Percentiles rank a stretch among this genome's conserved stretches.
phyloP scores from a whole-genome alignment of 2,888 invertebrate genomes.

The Alloscopus bannaensis region DNA sequence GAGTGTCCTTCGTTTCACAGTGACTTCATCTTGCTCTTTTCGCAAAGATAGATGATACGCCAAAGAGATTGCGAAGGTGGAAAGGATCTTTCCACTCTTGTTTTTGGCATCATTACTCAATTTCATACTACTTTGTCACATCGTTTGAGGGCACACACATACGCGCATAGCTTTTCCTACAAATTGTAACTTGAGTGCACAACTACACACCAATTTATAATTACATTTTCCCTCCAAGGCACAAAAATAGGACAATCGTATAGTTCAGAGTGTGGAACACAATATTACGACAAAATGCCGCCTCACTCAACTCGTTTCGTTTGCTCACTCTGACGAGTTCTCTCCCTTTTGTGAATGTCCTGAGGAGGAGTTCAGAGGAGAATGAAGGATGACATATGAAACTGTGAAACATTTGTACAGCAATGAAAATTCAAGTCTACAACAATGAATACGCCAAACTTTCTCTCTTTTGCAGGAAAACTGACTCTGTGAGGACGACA shows the following conservation, averaged over 20 bases:
- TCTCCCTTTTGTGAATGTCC: no score
- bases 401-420: background rate
- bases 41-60: constrained; percentile 7
- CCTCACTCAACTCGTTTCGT: background rate
- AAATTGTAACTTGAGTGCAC: background rate
- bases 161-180: no score
- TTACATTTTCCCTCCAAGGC: constrained; percentile 39
- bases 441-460: background rate
- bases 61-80: constrained; percentile 10
- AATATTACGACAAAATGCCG: background rate
- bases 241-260: no score
- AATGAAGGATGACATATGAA: background rate
- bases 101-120: constrained; percentile 4
- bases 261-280: no score
- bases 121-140: background rate
- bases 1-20: no score
- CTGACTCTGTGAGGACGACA: no score
- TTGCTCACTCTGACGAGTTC: no score
- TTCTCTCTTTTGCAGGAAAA: background rate
- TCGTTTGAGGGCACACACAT: no score
- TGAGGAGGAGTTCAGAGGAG: no score
- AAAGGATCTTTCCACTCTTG: constrained; percentile 4
- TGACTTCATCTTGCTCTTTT: no score
- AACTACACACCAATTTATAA: constrained; percentile 40
- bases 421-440: constrained; percentile 17